Evolutionary conservation across 2,113 vertebrate species (phyloP), one percentile per base, ranked within the genome.

Genomic region (Camelus dromedarius): DNA sequence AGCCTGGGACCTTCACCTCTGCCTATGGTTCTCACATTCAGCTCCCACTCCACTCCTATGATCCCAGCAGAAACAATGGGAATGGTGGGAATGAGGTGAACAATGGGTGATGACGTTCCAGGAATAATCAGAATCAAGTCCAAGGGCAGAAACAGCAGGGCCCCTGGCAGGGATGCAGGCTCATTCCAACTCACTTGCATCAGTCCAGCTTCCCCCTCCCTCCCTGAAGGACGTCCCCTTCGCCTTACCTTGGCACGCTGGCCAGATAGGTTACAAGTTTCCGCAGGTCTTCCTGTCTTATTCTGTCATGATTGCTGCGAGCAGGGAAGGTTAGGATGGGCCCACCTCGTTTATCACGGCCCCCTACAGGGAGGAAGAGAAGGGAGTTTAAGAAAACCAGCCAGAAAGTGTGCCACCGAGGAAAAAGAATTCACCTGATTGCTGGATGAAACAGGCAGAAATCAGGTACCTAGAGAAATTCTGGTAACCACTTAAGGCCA

Each of bases 221-320:
- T 16, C 60, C 6, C 11, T 30, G 15, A 48, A 60, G 20, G 54
- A 54, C 28, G 52, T 54, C 48, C 77, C 89, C 58, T 91, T 90
- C 87, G 56, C 69, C 95, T 98, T 98, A 99, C 99, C 99, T 99
- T 98, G 99, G 99, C 88, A 99, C 99, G 0, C 99, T 99, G 91
- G 99, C 99, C 98, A 99, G 99, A 98, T 99, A 99, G 91, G 99
- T 99, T n/a, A 99, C 99, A 79, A 99, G 99, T 98, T 99, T 99
- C 98, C 99, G 98, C 96, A 99, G 99, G 97, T 99, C 99, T 97
- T 99, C 99, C 96, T 99, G 99, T 97, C 99, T 99, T 99, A 99
- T 99, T 99, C 99, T 99, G 99, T 99, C 99, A 26, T 99, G 99
- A 99, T 99, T 99, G 98, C 99, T 99, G 88, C 99, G 98, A 93